Percentiles rank a stretch among this genome's conserved stretches.
These are phyloP conservation scores for Chirona hameri DNA, from an alignment of 2,888 invertebrate genomes.

Conservation along the genomic window DNA sequence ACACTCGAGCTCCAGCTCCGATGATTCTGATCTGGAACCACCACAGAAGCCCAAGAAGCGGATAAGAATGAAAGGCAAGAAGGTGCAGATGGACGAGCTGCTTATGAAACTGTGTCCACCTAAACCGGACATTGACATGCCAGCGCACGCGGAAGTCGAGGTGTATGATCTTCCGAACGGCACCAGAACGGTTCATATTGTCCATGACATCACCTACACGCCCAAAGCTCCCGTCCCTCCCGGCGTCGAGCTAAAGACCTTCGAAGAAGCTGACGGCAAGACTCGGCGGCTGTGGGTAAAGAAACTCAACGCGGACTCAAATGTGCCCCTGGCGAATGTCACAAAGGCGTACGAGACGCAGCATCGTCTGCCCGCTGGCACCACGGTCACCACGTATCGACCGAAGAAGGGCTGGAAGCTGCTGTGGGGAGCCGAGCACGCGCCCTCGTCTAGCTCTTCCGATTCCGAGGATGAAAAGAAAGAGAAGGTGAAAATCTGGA, in stretches of 20 bases:
- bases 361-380: background rate
- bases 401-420: constrained; percentile 22
- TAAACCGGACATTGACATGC: background rate
- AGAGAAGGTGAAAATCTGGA: background rate
- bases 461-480: constrained; percentile 7
- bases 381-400: background rate
- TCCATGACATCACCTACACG: constrained; percentile 11
- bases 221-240: background rate
- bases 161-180: background rate
- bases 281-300: background rate
- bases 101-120: constrained; percentile 4
- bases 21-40: background rate
- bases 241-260: background rate
- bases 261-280: background rate
- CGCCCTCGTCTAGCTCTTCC: background rate
- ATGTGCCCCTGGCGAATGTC: background rate
- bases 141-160: background rate
- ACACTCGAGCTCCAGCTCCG: background rate
- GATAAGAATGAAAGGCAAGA: background rate
- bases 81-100: constrained; percentile 7
- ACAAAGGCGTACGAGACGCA: constrained; percentile 12
- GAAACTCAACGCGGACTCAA: background rate
- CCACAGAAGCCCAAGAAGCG: background rate
- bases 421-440: background rate
- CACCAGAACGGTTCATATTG: background rate